Evolutionary conservation across 2,797 vertebrate genomes (phyloP).

Genomic region (Petrocephalus sullivani): DNA sequence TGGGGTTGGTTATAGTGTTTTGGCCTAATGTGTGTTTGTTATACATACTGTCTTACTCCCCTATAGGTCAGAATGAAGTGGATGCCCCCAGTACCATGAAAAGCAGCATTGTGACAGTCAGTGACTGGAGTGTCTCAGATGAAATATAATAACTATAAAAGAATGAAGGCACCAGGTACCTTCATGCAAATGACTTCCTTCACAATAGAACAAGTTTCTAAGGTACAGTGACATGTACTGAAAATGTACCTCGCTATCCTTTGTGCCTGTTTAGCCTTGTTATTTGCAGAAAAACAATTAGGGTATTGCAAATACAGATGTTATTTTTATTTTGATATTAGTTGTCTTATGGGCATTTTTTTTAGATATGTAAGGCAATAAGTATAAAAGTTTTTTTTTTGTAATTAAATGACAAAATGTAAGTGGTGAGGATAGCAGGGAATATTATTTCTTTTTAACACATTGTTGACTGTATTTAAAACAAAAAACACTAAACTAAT

Average conservation of each 20-base stretch:
- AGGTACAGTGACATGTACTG: not conserved
- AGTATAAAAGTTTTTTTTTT: not conserved
- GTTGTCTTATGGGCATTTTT: not conserved
- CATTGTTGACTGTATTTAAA: not conserved
- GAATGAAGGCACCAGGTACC: not conserved
- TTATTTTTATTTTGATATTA: not conserved
- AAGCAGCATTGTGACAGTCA: constrained; percentile 78
- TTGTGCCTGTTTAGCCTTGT: not conserved
- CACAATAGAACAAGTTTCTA: not conserved
- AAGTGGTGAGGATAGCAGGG: not conserved
- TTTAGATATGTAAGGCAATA: not conserved
- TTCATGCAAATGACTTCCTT: not conserved
- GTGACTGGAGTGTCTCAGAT: constrained; percentile 81
- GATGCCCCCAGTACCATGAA: constrained; percentile 77
- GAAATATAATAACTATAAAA: constrained; percentile 46
- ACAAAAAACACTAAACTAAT: not conserved
- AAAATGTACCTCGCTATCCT: not conserved
- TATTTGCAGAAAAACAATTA: not conserved
- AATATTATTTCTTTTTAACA: not conserved
- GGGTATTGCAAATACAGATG: not conserved
- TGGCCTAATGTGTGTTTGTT: not conserved
- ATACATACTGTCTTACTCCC: constrained; percentile 22
- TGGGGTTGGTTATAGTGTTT: not conserved
- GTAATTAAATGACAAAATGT: not conserved
- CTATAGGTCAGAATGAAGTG: constrained; percentile 66